Base-by-base conservation (phyloP, 2,888 invertebrate genomes). In the Sceliomorpha sp. region DNA sequence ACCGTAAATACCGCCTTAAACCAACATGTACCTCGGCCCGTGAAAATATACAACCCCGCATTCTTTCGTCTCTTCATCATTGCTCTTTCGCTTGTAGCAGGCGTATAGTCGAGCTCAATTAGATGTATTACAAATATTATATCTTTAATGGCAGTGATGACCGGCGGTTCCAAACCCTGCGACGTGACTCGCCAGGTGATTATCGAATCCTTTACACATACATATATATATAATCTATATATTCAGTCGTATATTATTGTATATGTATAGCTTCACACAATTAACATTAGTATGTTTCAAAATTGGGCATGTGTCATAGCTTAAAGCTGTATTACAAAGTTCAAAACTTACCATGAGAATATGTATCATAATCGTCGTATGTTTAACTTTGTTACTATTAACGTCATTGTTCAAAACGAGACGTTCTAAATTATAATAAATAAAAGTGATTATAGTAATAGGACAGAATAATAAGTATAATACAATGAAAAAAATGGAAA, bases 61-160 rank as follows among this genome's bases (percentile, higher is more conserved):
- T 20, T 20, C 20, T n/a, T n/a, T n/a, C n/a, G n/a, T 20, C 20
- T 2, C 2, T 5, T 4, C 20, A 20, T 20, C 20, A 5, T 20
- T 20, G 2, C 20, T 20, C 20, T 5, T 20, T 20, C 2, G 20
- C 20, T 5, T 5, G 2, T 5, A 20, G 20, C 20, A 20, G 2
- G 20, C 20, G 5, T 20, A 20, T 5, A 20, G 20, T 5, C 5
- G 20, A 20, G 20, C 5, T 20, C 20, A 5, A 20, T 4, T 5
- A 5, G 5, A 20, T 5, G 20, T 20, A 20, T 20, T 20, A 20
- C 20, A 20, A 20, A 9, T 20, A 10, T 24, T 51, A 51, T 27
- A 51, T 36, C 39, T 37, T 14, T 60, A 68, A 62, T 72, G 73
- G 72, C 70, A 75, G 73, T 73, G 70, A 42, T 69, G 60, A 69